phyloP scores from a whole-genome alignment of 2,113 vertebrate species.

The Myotis davidii region DNA sequence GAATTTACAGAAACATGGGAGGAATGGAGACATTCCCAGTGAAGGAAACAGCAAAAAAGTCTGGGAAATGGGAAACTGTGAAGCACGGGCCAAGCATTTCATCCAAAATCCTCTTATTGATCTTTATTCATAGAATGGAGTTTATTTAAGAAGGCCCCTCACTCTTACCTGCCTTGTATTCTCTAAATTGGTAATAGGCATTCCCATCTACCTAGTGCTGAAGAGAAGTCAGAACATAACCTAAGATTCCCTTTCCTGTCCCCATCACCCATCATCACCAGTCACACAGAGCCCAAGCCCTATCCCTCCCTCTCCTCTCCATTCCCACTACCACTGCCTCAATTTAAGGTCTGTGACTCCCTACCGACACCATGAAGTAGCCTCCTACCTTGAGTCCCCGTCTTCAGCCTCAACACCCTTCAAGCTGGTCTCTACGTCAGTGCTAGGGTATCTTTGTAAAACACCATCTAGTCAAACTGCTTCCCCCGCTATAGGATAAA shows the following conservation, averaged over 20 bases:
- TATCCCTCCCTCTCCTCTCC: background rate
- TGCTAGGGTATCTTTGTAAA: conserved; percentile 8
- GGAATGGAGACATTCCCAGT: background rate
- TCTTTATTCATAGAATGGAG: background rate
- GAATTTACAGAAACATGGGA: background rate
- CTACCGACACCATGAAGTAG: background rate
- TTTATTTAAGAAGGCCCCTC: background rate
- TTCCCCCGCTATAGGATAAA: background rate
- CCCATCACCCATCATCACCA: background rate
- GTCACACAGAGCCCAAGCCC: background rate
- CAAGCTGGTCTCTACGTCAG: background rate
- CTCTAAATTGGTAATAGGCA: background rate
- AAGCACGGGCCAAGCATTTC: background rate
- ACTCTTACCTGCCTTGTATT: background rate
- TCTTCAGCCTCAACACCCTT: background rate
- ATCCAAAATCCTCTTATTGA: background rate
- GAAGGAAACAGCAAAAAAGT: background rate
- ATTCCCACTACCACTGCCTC: background rate
- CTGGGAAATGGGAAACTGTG: background rate
- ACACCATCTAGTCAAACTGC: background rate
- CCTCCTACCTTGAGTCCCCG: background rate
- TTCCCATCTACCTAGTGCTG: background rate
- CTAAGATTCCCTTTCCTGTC: background rate
- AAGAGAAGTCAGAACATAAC: background rate
- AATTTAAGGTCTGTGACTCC: background rate